Evolutionary conservation across 2,797 vertebrate genomes (phyloP).

Genomic region (Semaprochilodus insignis): DNA sequence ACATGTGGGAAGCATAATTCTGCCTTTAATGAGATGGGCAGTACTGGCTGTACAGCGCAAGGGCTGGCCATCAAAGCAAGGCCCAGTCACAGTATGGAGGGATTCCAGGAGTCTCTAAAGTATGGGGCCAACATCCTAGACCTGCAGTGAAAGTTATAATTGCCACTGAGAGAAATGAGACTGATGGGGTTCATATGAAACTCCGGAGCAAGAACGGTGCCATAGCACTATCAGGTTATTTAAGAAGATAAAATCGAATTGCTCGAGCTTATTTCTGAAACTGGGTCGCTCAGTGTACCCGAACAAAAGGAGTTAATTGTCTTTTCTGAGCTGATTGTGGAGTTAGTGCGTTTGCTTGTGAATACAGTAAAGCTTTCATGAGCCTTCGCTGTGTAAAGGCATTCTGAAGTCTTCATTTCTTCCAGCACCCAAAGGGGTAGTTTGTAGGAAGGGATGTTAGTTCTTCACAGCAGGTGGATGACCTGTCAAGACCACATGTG

Average conservation of each 20-base stretch:
- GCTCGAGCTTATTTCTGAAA: background rate
- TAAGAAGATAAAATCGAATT: conserved; percentile 2
- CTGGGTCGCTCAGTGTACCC: background rate
- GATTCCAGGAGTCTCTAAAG: no score
- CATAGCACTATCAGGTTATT: background rate
- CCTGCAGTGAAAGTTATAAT: no score
- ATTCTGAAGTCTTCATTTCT: conserved; percentile 3
- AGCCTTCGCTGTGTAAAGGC: background rate
- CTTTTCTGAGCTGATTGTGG: background rate
- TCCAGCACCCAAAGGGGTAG: conserved; percentile 5
- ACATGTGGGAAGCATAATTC: no score
- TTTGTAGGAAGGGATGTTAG: background rate
- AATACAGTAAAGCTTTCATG: background rate
- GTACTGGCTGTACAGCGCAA: no score
- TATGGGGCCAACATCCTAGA: no score
- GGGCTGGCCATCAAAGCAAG: no score
- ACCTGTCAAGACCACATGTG: background rate
- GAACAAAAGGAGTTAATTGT: conserved; percentile 2
- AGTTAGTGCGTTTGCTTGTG: background rate
- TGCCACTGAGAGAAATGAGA: background rate
- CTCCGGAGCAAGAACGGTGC: background rate
- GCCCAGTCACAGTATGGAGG: no score
- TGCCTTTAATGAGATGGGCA: no score
- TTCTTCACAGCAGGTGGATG: background rate
- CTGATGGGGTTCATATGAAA: background rate